phyloP scores from a whole-genome alignment of 2,113 vertebrate genomes.

The Paralichthys olivaceus region DNA sequence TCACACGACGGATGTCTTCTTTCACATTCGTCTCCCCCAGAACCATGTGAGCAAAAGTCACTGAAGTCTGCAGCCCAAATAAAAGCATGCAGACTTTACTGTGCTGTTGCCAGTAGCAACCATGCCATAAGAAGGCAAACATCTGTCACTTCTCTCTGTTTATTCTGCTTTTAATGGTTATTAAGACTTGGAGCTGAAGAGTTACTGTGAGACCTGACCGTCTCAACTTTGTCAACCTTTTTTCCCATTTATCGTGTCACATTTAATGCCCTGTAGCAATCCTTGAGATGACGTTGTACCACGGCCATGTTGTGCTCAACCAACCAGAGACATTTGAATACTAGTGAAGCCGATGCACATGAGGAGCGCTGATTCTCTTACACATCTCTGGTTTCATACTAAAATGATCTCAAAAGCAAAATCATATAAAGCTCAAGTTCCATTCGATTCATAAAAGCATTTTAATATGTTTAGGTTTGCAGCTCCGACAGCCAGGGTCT shows the following conservation, averaged over 20 bases:
- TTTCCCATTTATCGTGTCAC: constrained; percentile 1
- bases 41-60: neutral
- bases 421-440: constrained; percentile 52
- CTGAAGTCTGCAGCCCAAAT: constrained; percentile 2
- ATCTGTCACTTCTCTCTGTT: constrained; percentile 8
- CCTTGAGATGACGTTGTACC: constrained; percentile 38
- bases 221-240: neutral
- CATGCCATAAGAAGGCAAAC: constrained; percentile 7
- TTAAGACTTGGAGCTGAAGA: constrained; percentile 6
- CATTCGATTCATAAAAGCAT: constrained; percentile 67
- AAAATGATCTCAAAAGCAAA: constrained; percentile 56
- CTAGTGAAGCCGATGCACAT: constrained; percentile 25
- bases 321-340: constrained; percentile 41
- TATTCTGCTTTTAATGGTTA: constrained; percentile 20
- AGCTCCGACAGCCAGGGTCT: constrained; percentile 12
- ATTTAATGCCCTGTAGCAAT: constrained; percentile 47
- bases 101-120: constrained; percentile 11
- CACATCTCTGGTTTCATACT: constrained; percentile 39
- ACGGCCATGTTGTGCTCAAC: constrained; percentile 56
- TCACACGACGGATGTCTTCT: constrained; percentile 29
- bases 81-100: constrained; percentile 7
- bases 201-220: neutral
- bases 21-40: neutral
- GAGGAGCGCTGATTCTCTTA: constrained; percentile 21
- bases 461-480: constrained; percentile 59